A percentile compares a stretch with the other conserved stretches of the same genome.
phyloP scores from a whole-genome alignment of 2,113 vertebrate species.

The Stegostoma tigrinum region DNA sequence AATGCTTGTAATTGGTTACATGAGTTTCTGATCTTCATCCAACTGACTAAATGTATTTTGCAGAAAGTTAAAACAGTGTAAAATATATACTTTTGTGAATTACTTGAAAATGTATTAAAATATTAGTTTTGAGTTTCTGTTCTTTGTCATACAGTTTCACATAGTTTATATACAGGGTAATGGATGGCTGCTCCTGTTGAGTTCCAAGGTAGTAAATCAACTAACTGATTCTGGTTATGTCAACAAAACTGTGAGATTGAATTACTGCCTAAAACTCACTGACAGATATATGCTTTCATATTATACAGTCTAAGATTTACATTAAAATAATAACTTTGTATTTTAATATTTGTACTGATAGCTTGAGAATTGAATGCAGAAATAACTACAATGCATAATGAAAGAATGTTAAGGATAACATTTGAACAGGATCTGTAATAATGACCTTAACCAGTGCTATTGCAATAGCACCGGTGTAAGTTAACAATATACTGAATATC shows the following conservation, averaged over 20 bases:
- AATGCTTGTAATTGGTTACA: not conserved
- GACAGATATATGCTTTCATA: not conserved
- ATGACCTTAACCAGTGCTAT: not conserved
- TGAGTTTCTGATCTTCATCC: not conserved
- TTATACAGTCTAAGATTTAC: not conserved
- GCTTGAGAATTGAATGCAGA: not conserved
- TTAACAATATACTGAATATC: not conserved
- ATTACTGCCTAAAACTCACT: slow-evolving; percentile 9
- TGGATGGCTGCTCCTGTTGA: not conserved
- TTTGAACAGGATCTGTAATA: not conserved
- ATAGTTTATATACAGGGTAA: not conserved
- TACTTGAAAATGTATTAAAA: not conserved
- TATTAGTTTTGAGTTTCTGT: not conserved
- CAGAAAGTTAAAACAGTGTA: not conserved
- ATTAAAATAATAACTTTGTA: not conserved
- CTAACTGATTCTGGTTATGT: not conserved
- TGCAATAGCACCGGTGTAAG: not conserved
- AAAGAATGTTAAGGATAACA: not conserved
- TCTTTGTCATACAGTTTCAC: not conserved
- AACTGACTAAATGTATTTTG: not conserved
- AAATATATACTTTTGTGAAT: not conserved
- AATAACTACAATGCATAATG: not conserved
- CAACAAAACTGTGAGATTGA: slow-evolving; percentile 15
- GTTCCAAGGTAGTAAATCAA: not conserved
- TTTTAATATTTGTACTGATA: not conserved